A percentile compares a stretch with the other conserved stretches of the same genome.
phyloP scores from a whole-genome alignment of 2,888 invertebrate species.

The Bhutanitis thaidina region DNA sequence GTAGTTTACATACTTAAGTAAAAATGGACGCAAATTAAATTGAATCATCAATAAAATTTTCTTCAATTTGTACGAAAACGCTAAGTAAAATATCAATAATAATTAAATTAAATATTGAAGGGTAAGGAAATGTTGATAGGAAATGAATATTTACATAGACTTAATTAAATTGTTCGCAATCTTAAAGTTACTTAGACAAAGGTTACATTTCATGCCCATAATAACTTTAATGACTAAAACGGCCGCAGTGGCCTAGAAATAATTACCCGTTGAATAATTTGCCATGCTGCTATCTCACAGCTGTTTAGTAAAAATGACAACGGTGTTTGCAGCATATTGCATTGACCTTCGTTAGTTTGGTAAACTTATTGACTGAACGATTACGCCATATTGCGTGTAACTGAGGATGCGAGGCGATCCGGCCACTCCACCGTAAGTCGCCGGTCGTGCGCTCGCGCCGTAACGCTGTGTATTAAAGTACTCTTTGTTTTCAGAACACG shows the following conservation, averaged over 20 bases:
- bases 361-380: conserved; percentile 72
- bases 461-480: conserved; percentile 29
- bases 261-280: conserved; percentile 59
- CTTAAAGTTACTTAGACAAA: conserved; percentile 21
- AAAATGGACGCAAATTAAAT: no score
- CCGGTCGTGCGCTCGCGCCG: conserved; percentile 57
- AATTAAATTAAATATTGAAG: neutral
- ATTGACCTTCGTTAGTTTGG: conserved; percentile 75
- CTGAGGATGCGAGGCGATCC: conserved; percentile 41
- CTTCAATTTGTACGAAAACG: no score
- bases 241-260: conserved; percentile 60
- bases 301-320: conserved; percentile 63
- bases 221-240: conserved; percentile 40
- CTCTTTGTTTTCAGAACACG: conserved; percentile 79
- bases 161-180: neutral
- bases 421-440: conserved; percentile 49
- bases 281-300: conserved; percentile 45
- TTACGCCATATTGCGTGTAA: conserved; percentile 64
- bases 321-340: conserved; percentile 51
- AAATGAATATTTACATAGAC: neutral
- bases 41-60: no score
- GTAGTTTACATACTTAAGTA: no score
- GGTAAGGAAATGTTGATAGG: neutral
- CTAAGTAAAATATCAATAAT: neutral
- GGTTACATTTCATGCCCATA: conserved; percentile 28